Evolutionary conservation across 2,113 vertebrate genomes (phyloP).

Genomic region (Bubo bubo): DNA sequence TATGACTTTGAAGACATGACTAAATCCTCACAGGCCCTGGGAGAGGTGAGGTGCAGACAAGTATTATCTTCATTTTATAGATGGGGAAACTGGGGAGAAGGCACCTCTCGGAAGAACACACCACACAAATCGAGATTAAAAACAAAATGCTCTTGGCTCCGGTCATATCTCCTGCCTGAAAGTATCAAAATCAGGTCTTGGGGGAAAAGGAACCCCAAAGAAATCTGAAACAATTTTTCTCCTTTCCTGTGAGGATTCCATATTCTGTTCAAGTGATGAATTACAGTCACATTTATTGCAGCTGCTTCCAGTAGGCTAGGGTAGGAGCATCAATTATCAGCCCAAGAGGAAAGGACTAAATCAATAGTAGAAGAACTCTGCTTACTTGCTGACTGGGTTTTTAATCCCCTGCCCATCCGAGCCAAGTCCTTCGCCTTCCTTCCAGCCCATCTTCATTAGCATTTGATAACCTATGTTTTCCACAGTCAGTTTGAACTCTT

Average conservation of each 20-base stretch:
- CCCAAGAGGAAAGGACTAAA: neutral
- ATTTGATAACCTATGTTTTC: slow-evolving; percentile 98
- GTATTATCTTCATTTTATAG: neutral
- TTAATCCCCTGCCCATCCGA: slow-evolving; percentile 93
- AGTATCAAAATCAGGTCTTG: neutral
- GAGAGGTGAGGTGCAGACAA: neutral
- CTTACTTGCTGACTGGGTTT: slow-evolving; percentile 92
- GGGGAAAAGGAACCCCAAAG: neutral
- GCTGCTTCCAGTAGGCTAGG: neutral
- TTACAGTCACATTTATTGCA: neutral
- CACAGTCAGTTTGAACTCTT: slow-evolving; percentile 97
- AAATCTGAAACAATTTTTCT: neutral
- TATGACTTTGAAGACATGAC: neutral
- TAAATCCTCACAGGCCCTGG: neutral
- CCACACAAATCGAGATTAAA: fast-evolving
- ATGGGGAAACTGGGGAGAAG: neutral
- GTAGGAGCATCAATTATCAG: neutral
- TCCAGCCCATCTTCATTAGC: slow-evolving; percentile 99
- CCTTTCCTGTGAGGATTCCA: neutral
- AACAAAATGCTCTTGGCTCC: neutral
- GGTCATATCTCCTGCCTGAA: neutral
- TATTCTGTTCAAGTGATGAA: neutral
- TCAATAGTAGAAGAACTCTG: neutral
- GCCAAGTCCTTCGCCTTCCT: slow-evolving; percentile 94
- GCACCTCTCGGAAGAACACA: neutral